Percentiles rank a stretch among this genome's conserved stretches.
Evolutionary conservation across 2,797 vertebrate species (phyloP).

Genomic region (Echeneis naucrates): DNA sequence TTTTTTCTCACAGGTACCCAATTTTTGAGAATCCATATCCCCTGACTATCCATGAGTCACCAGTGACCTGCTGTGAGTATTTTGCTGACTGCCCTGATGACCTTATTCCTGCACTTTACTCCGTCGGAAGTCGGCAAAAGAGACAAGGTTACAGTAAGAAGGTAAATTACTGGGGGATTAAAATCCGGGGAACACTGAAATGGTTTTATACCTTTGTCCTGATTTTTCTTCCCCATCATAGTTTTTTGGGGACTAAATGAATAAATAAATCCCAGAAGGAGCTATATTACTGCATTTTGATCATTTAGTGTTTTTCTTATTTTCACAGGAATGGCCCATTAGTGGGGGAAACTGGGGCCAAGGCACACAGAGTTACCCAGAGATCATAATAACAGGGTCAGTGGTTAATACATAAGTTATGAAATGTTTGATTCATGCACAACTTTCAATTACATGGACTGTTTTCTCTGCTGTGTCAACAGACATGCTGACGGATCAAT

Average conservation of each 20-base stretch:
- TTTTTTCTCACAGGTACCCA: conserved; percentile 90
- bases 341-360: conserved; percentile 98
- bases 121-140: conserved; percentile 94
- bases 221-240: no score
- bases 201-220: background rate
- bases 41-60: conserved; percentile 95
- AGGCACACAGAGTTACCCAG: conserved; percentile 95
- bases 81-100: conserved; percentile 97
- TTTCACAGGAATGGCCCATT: conserved; percentile 94
- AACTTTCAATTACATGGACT: background rate
- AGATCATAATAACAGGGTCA: conserved; percentile 98
- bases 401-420: conserved; percentile 44
- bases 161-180: conserved; percentile 77
- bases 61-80: conserved; percentile 98
- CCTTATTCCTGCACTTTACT: conserved; percentile 97
- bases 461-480: conserved; percentile 32
- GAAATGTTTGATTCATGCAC: background rate
- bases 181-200: background rate
- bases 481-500: conserved; percentile 98
- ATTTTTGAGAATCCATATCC: conserved; percentile 99
- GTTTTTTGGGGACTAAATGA: background rate
- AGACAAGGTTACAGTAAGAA: conserved; percentile 99
- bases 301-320: conserved; percentile 30
- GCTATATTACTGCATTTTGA: background rate
- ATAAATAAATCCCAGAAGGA: conserved; percentile 1